A percentile compares a stretch with the other conserved stretches of the same genome.
Conservation (phyloP, 2,888 invertebrate species). For the Tolmerus cingulatus region DNA sequence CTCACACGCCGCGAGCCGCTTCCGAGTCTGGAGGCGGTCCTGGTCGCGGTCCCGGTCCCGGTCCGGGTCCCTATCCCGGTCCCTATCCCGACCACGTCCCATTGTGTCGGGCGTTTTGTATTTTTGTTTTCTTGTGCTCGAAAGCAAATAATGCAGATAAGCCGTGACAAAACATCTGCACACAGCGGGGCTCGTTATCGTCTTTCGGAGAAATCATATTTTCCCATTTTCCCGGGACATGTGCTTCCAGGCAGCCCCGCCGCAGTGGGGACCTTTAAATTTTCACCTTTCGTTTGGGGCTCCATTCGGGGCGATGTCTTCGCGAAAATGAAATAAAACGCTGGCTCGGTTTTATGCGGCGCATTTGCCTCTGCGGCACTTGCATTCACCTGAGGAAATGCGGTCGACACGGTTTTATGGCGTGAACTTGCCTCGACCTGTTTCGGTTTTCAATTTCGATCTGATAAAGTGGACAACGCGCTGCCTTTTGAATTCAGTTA, state of each 20-base stretch:
- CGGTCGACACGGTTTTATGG: not conserved
- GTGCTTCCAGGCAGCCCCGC: not conserved
- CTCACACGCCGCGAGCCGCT: not conserved
- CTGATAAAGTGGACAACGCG: not conserved
- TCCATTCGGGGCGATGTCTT: not conserved
- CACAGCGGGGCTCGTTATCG: not conserved
- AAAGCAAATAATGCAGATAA: not conserved
- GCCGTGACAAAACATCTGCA: conserved; percentile 1
- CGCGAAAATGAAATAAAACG: not conserved
- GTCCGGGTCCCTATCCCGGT: not conserved
- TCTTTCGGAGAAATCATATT: not conserved
- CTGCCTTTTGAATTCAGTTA: not conserved
- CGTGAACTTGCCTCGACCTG: not conserved
- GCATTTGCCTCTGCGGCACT: not conserved
- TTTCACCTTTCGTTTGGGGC: not conserved
- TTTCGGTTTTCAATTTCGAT: not conserved
- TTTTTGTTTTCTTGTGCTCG: not conserved
- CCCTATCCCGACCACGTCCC: not conserved
- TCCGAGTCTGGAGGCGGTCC: not conserved
- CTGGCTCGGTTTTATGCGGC: not conserved
- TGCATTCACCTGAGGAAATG: not conserved
- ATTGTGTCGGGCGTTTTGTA: not conserved
- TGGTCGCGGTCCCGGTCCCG: not conserved
- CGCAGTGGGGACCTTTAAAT: not conserved
- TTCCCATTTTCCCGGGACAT: not conserved